Evolutionary conservation across 64 coral and sea anemone species (phyloP), one percentile per base, ranked within the genome.

Genomic region (Actinia tenebrosa): DNA sequence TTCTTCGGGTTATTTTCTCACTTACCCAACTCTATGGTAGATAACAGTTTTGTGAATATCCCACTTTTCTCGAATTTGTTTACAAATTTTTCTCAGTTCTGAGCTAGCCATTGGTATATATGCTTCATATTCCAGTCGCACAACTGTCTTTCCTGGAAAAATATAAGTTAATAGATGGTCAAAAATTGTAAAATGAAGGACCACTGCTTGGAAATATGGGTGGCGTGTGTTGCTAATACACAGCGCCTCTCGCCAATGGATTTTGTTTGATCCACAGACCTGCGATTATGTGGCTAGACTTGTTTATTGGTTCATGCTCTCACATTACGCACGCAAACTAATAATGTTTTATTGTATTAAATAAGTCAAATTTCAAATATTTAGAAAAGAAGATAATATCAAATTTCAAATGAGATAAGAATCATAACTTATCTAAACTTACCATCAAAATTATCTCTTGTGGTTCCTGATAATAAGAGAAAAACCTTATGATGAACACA

Each of bases 1-100:
- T 50, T 50, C 47, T 50, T 50, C 47, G 7, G 4, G 10, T 58
- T 14, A 10, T 58, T 14, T 14, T 16, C n/a, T 22, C 20, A 62
- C 91, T 86, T 30, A 99, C 96, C 96, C 96, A 88, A 92, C 93
- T 95, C 96, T 89, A 42, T 99, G 96, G 56, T 92, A 94, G 56
- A 99, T 92, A 68, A 89, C 96, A 80, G 92, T 99, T 88, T 99
- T 99, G 3, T 92, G 83, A 55, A 99, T 66, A 43, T 99, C 89
- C 96, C 96, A 99, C 59, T 87, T 94, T 83, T 95, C 93, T 88
- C 93, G 86, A 27, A 90, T 90, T 91, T 95, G 88, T n/a, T 99
- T 89, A 78, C 96, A 99, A 26, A 99, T 99, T 88, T 99, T 99
- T 82, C 92, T 91, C 59, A 99, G 84, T 82, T 99, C 96, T 87